Conservation (phyloP, 2,888 invertebrate species). For the Calliphora vomitoria region DNA sequence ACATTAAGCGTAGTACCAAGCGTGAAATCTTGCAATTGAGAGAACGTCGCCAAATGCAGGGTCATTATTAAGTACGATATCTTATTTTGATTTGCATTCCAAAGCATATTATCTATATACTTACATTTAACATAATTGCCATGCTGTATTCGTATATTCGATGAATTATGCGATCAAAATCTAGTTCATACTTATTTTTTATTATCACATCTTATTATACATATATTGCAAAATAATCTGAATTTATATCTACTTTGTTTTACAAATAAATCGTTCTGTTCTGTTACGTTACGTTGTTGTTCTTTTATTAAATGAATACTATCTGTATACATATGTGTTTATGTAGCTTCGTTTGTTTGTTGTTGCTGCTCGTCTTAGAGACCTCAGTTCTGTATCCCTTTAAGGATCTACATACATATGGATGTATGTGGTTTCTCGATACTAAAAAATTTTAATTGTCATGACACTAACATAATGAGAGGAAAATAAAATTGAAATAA, state of each 20-base stretch:
- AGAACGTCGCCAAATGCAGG: constrained; percentile 62
- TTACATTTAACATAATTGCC: neutral
- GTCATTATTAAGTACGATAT: constrained; percentile 23
- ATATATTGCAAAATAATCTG: neutral
- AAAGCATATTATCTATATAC: neutral
- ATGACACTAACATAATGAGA: neutral
- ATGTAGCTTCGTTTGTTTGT: too few species aligned
- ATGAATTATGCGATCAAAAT: neutral
- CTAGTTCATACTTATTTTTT: too few species aligned
- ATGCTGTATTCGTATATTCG: neutral
- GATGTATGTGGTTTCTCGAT: neutral
- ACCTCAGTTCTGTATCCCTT: neutral
- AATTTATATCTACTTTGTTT: constrained; percentile 1
- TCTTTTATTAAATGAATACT: neutral
- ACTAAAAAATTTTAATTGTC: too few species aligned
- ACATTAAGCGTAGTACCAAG: constrained; percentile 72
- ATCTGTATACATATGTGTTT: neutral
- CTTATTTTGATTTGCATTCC: neutral
- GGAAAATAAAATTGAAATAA: neutral
- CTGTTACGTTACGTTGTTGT: neutral
- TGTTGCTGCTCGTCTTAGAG: too few species aligned
- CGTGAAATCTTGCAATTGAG: constrained; percentile 75
- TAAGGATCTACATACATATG: neutral
- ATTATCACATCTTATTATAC: neutral
- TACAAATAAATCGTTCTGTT: neutral